Evolutionary conservation across 2,797 vertebrate genomes (phyloP).

Genomic region (Melanotaenia pygmaea): DNA sequence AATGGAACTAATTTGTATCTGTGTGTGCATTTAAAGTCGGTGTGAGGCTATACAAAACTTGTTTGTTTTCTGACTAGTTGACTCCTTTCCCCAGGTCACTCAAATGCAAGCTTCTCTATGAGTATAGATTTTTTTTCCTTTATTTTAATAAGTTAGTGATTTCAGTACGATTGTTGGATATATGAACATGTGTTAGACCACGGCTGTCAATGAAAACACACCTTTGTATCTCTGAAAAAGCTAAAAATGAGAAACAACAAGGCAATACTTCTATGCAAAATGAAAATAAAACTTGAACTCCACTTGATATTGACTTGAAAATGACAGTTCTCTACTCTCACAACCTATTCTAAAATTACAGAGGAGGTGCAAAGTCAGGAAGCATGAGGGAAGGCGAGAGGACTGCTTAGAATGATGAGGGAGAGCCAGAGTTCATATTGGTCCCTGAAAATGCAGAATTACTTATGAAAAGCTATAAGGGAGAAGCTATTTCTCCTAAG

Average conservation of each 20-base stretch:
- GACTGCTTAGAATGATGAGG: background rate
- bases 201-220: background rate
- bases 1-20: background rate
- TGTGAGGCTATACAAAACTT: background rate
- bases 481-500: slow-evolving; percentile 12
- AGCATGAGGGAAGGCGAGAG: background rate
- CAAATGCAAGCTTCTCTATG: background rate
- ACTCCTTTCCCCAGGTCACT: background rate
- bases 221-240: background rate
- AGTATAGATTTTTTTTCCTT: background rate
- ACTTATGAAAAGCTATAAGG: slow-evolving; percentile 29
- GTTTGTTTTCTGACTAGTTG: background rate
- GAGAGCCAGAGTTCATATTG: background rate
- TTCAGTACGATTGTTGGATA: background rate
- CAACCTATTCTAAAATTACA: slow-evolving; percentile 10
- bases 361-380: slow-evolving; percentile 10
- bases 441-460: slow-evolving; percentile 40
- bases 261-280: background rate
- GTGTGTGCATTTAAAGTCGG: background rate
- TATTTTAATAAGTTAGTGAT: background rate
- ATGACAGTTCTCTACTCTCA: background rate
- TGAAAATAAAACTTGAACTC: background rate
- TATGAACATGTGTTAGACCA: slow-evolving; percentile 1
- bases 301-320: background rate
- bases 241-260: background rate